Evolutionary conservation across 2,888 invertebrate genomes (phyloP), one percentile per base, ranked within the genome.

Genomic region (Lissonota sp.): DNA sequence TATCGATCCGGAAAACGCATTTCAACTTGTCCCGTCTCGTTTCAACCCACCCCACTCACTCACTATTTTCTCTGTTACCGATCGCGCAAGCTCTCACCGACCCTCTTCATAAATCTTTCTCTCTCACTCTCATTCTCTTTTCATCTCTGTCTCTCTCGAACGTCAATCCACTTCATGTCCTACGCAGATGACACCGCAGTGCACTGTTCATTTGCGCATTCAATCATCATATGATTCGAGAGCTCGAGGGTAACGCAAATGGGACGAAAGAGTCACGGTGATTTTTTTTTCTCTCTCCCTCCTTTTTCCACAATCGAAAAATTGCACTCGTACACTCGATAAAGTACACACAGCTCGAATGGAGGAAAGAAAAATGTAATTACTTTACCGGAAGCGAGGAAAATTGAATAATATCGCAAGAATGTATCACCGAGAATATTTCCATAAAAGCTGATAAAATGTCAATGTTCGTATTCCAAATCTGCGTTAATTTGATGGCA

Each of bases 1-100:
- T 84, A 88, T 87, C 87, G 87, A 88, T 88, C 85, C 84, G 75
- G 75, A 79, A 85, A 84, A 82, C 78, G 83, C 83, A 75, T 85
- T 73, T 83, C 79, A 76, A 85, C 80, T 84, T 83, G 66, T 58
- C 66, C 53, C 26, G 66, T 77, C 40, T 49, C 57, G 76, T 64
- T 64, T 49, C 60, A 57, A 44, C 67, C 73, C 67, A 75, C 72
- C 58, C 53, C 44, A 14, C 16, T 7, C 57, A 37, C 58, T 37
- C 55, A 26, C 26, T 2, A 26, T 26, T 12, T 58, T 62, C 69
- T 62, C 26, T 63, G 46, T 53, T 69, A 58, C 60, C 79, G 42
- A 67, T 51, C 40, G 66, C 37, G 51, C 74, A 69, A 73, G 63
- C 70, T 63, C 14, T 70, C 75, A 80, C 55, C 55, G 57, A 40